Evolutionary conservation across 35 echinoderm and acorn worm species (phyloP), one percentile per base, ranked within the genome.

Genomic region (Acanthaster planci): DNA sequence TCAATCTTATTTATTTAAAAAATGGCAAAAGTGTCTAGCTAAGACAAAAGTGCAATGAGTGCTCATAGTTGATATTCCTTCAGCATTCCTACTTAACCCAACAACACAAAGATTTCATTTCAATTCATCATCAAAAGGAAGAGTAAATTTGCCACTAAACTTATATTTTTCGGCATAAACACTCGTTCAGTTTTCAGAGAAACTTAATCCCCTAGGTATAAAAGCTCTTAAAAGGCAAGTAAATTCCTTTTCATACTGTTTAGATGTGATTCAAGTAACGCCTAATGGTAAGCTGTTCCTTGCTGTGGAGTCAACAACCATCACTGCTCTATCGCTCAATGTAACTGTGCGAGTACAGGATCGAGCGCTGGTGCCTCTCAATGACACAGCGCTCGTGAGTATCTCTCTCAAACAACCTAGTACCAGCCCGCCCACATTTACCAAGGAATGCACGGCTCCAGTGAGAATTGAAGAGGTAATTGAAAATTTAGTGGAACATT

Each of bases 341-440:
- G 26, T 72, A 72, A 72, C 64, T 10, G 34, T 72, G 10, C 23
- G 64, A 72, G 64, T 15, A 10, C 64, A 72, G 64, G 64, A 72
- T 30, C 64, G 64, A 31, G 64, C 64, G 29, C 26, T 36, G 15
- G 23, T 14, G 2, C 23, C 64, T 8, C 64, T 72, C 30, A 72
- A 72, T 35, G 64, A 72, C 34, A 72, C 30, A 72, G 64, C 64
- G 26, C 64, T 0, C 34, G 64, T 72, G 64, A 72, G 64, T 72
- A 26, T 72, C 26, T 26, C 26, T 29, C 30, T 72, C 64, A 21
- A 26, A 29, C 64, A 10, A 34, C 21, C 64, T 1, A 72, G 64
- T 26, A 35, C 29, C 26, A 34, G 18, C 30, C 64, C 64, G 14
- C 64, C 64, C 0, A 72, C 34, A 26, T 72, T 72, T 29, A 8